Percentiles rank a stretch among this genome's conserved stretches.
Evolutionary conservation across 2,888 invertebrate species (phyloP).

Genomic region (Steinernema hermaphroditum): DNA sequence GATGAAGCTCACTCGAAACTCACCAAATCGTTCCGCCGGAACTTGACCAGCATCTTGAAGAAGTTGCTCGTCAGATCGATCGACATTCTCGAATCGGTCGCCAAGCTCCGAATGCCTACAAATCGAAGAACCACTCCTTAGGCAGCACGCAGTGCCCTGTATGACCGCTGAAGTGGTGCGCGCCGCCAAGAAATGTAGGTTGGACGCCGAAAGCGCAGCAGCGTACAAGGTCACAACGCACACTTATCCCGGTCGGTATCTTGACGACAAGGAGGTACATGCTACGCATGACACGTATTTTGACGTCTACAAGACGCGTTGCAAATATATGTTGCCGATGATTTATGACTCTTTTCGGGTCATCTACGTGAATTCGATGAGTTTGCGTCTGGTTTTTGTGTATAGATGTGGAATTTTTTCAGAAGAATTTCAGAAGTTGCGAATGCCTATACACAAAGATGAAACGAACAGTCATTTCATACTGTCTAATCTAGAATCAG

Average conservation of each 20-base stretch:
- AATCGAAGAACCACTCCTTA: background rate
- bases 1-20: too few relatives aligned
- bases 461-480: background rate
- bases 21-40: slow-evolving; percentile 63
- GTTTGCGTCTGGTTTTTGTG: background rate
- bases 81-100: slow-evolving; percentile 50
- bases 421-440: background rate
- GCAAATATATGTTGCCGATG: background rate
- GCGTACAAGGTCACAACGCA: slow-evolving; percentile 6
- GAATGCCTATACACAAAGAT: background rate
- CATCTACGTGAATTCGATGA: background rate
- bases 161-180: slow-evolving; percentile 25
- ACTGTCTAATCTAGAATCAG: background rate
- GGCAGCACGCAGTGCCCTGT: background rate
- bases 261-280: background rate
- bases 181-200: slow-evolving; percentile 20
- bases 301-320: background rate
- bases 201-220: background rate
- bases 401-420: background rate
- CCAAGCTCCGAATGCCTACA: background rate
- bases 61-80: slow-evolving; percentile 64
- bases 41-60: slow-evolving; percentile 57
- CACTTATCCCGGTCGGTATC: slow-evolving; percentile 12
- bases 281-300: slow-evolving; percentile 20
- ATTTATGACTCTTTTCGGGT: background rate